These are phyloP conservation scores for Drosophila quinaria DNA, from an alignment of 2,888 invertebrate species.

Conservation along the genomic window DNA sequence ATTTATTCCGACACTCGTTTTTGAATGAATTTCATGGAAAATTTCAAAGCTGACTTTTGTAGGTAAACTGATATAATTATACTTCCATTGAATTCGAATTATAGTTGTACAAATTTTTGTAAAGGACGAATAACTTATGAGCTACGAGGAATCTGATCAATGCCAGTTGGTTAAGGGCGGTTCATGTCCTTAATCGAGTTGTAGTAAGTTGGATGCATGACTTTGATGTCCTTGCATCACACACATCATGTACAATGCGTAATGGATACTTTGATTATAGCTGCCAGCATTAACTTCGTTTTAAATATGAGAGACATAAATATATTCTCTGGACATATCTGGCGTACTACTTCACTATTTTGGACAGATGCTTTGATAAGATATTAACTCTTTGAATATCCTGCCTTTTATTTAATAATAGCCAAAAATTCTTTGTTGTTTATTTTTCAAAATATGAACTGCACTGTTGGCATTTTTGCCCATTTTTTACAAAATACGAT, in stretches of 20 bases:
- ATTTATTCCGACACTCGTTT: not conserved
- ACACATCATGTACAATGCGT: not conserved
- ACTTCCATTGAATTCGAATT: not conserved
- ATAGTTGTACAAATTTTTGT: not conserved
- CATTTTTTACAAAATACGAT: slow-evolving; percentile 13
- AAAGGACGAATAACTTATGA: not conserved
- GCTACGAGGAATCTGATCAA: not conserved
- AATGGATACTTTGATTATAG: not conserved
- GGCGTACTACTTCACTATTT: not conserved
- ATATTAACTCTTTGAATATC: not conserved
- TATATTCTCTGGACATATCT: not conserved
- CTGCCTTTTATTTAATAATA: not conserved
- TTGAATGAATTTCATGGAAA: not conserved
- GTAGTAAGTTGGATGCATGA: not conserved
- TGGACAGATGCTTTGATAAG: not conserved
- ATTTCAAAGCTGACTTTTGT: not conserved
- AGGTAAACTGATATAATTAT: no score
- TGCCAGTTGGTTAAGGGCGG: not conserved
- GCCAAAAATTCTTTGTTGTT: slow-evolving; percentile 15
- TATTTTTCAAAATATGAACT: slow-evolving; percentile 6
- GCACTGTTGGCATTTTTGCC: slow-evolving; percentile 33
- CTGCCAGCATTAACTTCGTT: not conserved
- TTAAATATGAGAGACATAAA: not conserved
- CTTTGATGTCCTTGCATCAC: not conserved
- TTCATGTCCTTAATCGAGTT: not conserved